Base-by-base conservation (phyloP, 2,113 vertebrate genomes). In the Syngnathoides biaculeatus region DNA sequence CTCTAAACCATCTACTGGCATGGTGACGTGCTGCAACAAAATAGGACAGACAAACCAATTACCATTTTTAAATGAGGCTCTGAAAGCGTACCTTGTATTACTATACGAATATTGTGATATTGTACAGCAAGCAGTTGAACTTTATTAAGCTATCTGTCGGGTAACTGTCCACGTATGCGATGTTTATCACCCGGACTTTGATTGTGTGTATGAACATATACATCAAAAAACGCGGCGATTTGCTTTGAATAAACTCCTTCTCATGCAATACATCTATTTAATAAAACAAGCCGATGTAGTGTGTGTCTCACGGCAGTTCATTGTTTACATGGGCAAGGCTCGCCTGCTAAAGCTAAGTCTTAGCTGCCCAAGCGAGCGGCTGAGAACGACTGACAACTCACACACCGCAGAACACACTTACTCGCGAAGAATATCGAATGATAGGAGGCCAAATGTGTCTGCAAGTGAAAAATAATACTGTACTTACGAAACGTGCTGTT, bases 1-100 rank as follows among this genome's bases (percentile, higher is more conserved):
- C 72, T 88, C 85, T 70, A 79, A 78, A 69, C 78, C 85, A 68
- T 93, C 90, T 72, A 83, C 80, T 70, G 90, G 89, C 92, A 93
- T 93, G 19, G n/a, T 77, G 67, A 64, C 68, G 81, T 9, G 72
- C 89, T 91, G 79, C 20, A 78, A 68, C 62, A 43, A 30, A 26
- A 5, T 27, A 27, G 8, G 13, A 42, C 2, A 15, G 20, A n/a
- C 11, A 62, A n/a, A 12, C 40, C n/a, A 8, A 24, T 62, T 61
- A 13, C 1, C 12, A 43, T 26, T 0, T 26, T 39, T 22, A 17
- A 14, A 62, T 60, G 19, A 60, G 4, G 2, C 17, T 56, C 5
- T 56, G 14, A 56, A 27, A 27, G 27, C 24, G 24, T 0, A 56
- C 5, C 53, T n/a, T n/a, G 8, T n/a, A 11, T 22, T 11, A 4